phyloP scores from a whole-genome alignment of 2,797 vertebrate species.

The Muscicapa striata region DNA sequence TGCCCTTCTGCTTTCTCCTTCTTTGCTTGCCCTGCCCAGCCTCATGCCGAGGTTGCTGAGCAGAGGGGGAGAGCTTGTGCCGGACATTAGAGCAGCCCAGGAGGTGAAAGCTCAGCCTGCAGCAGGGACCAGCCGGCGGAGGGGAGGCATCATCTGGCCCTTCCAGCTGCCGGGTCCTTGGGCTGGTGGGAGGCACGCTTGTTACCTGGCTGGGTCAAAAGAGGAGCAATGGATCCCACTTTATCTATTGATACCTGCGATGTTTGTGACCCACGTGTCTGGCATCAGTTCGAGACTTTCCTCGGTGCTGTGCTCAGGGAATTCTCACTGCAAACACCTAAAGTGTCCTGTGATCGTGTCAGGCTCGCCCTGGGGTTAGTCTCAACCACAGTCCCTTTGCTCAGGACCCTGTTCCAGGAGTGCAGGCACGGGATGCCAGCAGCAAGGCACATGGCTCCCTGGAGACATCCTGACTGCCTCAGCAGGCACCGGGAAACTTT shows the following conservation, averaged over 20 bases:
- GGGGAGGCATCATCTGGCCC: not conserved
- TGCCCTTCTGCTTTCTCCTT: not conserved
- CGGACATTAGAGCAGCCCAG: not conserved
- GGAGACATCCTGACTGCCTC: not conserved
- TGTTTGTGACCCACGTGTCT: not conserved
- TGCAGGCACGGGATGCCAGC: not conserved
- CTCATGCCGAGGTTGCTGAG: rapidly evolving
- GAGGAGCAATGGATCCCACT: not conserved
- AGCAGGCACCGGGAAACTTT: not conserved
- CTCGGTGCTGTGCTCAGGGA: rapidly evolving
- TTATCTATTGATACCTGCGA: rapidly evolving
- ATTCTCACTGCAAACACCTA: rapidly evolving
- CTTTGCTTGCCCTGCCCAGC: not conserved
- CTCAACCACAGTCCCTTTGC: not conserved
- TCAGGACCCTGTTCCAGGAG: not conserved
- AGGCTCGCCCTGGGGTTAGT: rapidly evolving
- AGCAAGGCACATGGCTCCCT: rapidly evolving
- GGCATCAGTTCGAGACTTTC: rapidly evolving
- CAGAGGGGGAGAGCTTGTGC: rapidly evolving
- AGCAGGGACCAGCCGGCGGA: not conserved
- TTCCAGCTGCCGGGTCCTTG: not conserved
- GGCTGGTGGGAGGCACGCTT: rapidly evolving
- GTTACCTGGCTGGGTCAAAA: not conserved
- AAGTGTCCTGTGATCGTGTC: rapidly evolving
- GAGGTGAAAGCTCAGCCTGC: not conserved